Base-by-base conservation (phyloP, 2,113 vertebrate genomes). In the Myotis davidii region DNA sequence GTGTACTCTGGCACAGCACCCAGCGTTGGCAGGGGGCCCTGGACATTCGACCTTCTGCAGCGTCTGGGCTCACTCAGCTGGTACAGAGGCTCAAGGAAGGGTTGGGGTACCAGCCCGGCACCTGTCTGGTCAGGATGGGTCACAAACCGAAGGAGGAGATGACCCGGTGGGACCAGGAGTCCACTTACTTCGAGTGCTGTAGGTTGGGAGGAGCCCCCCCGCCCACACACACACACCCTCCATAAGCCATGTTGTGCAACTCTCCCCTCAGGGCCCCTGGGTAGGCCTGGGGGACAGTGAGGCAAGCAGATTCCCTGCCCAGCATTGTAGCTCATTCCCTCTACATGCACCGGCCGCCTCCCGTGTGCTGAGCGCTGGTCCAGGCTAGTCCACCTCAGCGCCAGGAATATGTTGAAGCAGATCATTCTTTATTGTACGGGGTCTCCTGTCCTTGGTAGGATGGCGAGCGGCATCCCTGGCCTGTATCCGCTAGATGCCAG, bases 311-410 rank as follows among this genome's bases (percentile, higher is more conserved):
- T 3, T 61, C 70, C 32, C 37, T 76, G 74, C 48, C 20, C 48
- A 21, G 34, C 20, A 17, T 5, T n/a, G n/a, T 9, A 0, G 1
- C 23, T 56, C 32, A 6, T n/a, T 25, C 45, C 25, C 13, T 8
- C 13, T 11, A 0, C 52, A 7, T 0, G 5, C n/a, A 12, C 37
- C 0, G 6, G 45, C 25, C 32, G 1, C 13, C 34, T 45, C n/a
- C 7, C 3, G 0, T 4, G 56, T n/a, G 16, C 64, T 6, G 7
- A 0, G 23, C 25, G 37, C 23, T 27, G n/a, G 64, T 29, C 34
- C 21, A n/a, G 37, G 50, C 34, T 25, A 17, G 50, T 77, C 9
- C 3, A 0, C 3, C 18, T 25, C 2, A 0, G 48, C 1, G 0
- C 70, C 37, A 6, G 9, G 5, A 32, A n/a, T 7, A 4, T 37